phyloP scores from a whole-genome alignment of 2,888 invertebrate species.

The Xestia sexstrigata region DNA sequence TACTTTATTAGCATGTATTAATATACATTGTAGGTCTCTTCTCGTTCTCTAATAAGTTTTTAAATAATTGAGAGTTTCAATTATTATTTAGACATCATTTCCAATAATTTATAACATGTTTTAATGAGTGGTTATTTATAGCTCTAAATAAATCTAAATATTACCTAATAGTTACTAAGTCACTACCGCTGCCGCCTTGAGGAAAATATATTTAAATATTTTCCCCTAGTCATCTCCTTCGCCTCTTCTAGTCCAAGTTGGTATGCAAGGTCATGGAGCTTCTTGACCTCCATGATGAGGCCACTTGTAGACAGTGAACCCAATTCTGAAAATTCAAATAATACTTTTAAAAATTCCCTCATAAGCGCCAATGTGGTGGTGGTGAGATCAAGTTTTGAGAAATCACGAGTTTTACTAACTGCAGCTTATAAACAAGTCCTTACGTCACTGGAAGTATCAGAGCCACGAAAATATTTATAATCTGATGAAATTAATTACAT shows the following conservation, averaged over 20 bases:
- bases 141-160: slow-evolving; percentile 32
- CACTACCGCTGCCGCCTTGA: slow-evolving; percentile 80
- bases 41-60: slow-evolving; percentile 55
- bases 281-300: slow-evolving; percentile 97
- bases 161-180: slow-evolving; percentile 52
- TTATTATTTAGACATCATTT: slow-evolving; percentile 1
- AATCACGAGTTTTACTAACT: not conserved
- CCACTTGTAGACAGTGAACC: slow-evolving; percentile 94
- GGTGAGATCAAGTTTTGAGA: too few relatives aligned
- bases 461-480: not conserved
- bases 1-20: slow-evolving; percentile 57
- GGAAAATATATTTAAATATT: slow-evolving; percentile 96
- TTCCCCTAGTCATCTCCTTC: slow-evolving; percentile 98
- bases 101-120: not conserved
- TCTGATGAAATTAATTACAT: not conserved
- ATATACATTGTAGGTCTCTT: slow-evolving; percentile 61
- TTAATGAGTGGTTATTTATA: not conserved
- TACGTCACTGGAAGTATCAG: not conserved
- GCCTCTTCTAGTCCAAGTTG: slow-evolving; percentile 98
- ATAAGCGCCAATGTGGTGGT: too few relatives aligned
- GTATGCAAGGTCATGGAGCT: slow-evolving; percentile 98
- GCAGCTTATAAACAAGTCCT: not conserved
- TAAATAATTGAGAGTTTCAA: slow-evolving; percentile 30
- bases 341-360: too few relatives aligned
- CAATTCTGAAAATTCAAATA: slow-evolving; percentile 90